phyloP scores from a whole-genome alignment of 1,140 invertebrate species.

The Cotesia chilonis region DNA sequence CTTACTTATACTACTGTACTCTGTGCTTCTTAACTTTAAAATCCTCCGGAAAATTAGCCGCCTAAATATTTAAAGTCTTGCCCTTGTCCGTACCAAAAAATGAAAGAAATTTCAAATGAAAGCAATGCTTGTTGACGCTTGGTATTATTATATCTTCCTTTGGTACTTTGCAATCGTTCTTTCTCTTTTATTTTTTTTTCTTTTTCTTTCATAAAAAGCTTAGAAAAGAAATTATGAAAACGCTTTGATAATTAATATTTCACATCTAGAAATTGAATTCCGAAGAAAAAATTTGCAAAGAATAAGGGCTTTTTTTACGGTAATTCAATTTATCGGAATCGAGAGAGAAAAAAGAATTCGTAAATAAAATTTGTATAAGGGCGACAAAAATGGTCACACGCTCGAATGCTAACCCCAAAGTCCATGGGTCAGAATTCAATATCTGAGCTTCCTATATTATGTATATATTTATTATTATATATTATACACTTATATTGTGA shows the following conservation, averaged over 20 bases:
- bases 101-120: slow-evolving; percentile 10
- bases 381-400: slow-evolving; percentile 59
- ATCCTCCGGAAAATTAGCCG: slow-evolving; percentile 63
- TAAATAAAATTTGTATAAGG: slow-evolving; percentile 58
- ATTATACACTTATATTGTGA: slow-evolving; percentile 17
- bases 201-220: too few species aligned
- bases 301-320: not conserved
- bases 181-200: not conserved
- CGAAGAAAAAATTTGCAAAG: too few species aligned
- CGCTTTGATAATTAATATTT: too few species aligned
- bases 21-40: slow-evolving; percentile 52
- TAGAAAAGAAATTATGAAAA: not conserved
- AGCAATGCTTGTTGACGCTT: slow-evolving; percentile 18
- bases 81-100: slow-evolving; percentile 15
- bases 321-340: not conserved
- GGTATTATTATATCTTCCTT: slow-evolving; percentile 7
- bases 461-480: too few species aligned
- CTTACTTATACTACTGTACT: not conserved
- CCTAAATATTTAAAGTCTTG: slow-evolving; percentile 61
- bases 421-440: slow-evolving; percentile 51
- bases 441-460: slow-evolving; percentile 20
- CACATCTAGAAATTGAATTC: too few species aligned
- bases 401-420: slow-evolving; percentile 58
- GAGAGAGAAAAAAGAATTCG: slow-evolving; percentile 46
- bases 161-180: slow-evolving; percentile 6